A percentile compares a stretch with the other conserved stretches of the same genome.
These are phyloP conservation scores for Desmophyllum pertusum DNA, from an alignment of 92 coral and sea anemone genomes.

Conservation along the genomic window DNA sequence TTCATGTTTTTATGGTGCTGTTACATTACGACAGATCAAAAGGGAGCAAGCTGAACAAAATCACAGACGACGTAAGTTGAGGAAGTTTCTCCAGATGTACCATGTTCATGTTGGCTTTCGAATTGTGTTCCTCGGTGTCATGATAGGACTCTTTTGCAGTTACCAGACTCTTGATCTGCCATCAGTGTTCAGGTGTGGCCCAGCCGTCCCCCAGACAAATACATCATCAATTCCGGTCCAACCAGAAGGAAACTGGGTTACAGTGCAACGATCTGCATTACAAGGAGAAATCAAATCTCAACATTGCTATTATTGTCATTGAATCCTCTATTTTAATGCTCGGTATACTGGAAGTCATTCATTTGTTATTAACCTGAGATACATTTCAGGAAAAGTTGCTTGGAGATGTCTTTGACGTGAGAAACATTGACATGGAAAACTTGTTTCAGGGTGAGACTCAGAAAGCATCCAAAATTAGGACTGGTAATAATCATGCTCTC, in stretches of 20 bases:
- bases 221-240: neutral
- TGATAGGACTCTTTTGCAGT: constrained; percentile 3
- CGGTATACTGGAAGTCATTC: neutral
- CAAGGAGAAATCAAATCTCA: constrained; percentile 20
- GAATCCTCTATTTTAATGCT: neutral
- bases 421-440: neutral
- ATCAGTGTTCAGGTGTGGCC: constrained; percentile 1
- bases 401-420: neutral
- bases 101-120: constrained; percentile 1
- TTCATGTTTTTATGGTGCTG: neutral
- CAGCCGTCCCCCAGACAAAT: neutral
- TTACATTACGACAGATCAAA: neutral
- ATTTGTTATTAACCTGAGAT: neutral
- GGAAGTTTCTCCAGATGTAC: neutral
- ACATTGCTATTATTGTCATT: constrained; percentile 13
- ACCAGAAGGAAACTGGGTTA: neutral
- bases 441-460: neutral
- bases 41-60: neutral
- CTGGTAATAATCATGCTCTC: too few species aligned
- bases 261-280: constrained; percentile 13
- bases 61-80: neutral
- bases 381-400: neutral
- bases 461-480: neutral
- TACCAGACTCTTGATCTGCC: constrained; percentile 14
- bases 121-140: constrained; percentile 12